Base-by-base conservation (phyloP, 2,113 vertebrate species). In the Rhinoptilus africanus region DNA sequence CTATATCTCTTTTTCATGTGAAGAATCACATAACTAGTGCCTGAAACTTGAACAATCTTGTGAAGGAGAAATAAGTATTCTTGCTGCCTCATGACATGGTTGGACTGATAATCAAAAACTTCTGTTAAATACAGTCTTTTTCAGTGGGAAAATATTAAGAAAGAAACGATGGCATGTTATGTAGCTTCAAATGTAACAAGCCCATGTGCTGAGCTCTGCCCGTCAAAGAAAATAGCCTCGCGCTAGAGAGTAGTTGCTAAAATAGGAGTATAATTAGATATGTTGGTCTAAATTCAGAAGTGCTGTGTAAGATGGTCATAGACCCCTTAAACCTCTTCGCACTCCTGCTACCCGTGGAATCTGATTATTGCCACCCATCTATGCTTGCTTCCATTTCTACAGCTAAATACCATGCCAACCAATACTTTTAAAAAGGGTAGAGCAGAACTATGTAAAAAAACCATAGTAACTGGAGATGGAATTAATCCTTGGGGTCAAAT, bases 201-300 rank as follows among this genome's bases (percentile, higher is more conserved):
- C 27, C n/a, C n/a, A 50, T 7, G 4, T 86, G 34, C n/a, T 84
- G 41, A 89, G 50, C 20, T 79, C 18, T 76, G 41, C 41, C n/a
- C 10, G 15, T 50, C 88, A 77, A 57, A 95, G 60, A 75, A 82
- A 59, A 56, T 23, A 41, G 27, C 45, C 37, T n/a, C 62, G 41
- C 10, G 5, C 56, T 76, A 66, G 22, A 50, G 34, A 10, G 24
- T 34, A n/a, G n/a, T 10, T 73, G 47, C 74, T 96, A 68, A 94
- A 93, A 62, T 48, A 89, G 74, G 60, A 64, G 48, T 81, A 71
- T 88, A 56, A 67, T 74, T 92, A 88, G 77, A 85, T 94, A 76
- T 14, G 35, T 74, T 92, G 73, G 15, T 89, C 84, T 96, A 92
- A 95, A 94, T 94, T 90, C 75, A n/a, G 87, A 95, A 91, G 45